Base-by-base conservation (phyloP, 2,888 invertebrate genomes). In the Eupithecia centaureata region DNA sequence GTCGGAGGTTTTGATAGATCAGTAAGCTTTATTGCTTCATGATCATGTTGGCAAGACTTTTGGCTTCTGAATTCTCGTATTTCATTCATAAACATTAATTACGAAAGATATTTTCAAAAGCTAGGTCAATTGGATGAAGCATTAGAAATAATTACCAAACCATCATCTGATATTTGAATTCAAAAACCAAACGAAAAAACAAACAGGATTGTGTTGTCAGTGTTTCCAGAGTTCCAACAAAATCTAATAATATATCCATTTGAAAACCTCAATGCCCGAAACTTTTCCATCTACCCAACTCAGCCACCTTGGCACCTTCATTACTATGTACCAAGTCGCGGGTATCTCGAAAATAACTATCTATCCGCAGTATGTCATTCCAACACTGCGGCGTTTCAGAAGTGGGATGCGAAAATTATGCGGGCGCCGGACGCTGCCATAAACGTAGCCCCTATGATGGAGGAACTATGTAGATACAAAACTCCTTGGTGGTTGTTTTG, bases 321-420 rank as follows among this genome's bases (percentile, higher is more conserved):
- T 65, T 60, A 66, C 65, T 47, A 60, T 60, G 64, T 65, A 64
- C 27, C 59, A 60, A 52, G 33, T 33, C 52, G 54, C 35, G 63
- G 54, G 63, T 61, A 63, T 64, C 65, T 63, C 52, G 63, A 70
- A 67, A 65, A 71, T 71, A 65, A 62, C 65, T 65, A 68, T 70
- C 67, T 68, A 69, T 66, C 70, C 61, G 70, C 70, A 70, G 66
- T 67, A 70, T 70, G 70, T 70, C 70, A 66, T 70, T 63, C 66
- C 60, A 58, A 61, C 63, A 63, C 70, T 70, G 70, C 70, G 66
- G 70, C 65, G 63, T 63, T 70, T 70, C 66, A 64, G 70, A 67
- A 76, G 81, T 81, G 65, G 63, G 66, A 71, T 71, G 87, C 76
- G 85, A 85, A 88, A 85, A 89, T 88, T 88, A 89, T 89, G 82